Evolutionary conservation across 1,140 invertebrate species (phyloP).

Genomic region (Drosophila subobscura): DNA sequence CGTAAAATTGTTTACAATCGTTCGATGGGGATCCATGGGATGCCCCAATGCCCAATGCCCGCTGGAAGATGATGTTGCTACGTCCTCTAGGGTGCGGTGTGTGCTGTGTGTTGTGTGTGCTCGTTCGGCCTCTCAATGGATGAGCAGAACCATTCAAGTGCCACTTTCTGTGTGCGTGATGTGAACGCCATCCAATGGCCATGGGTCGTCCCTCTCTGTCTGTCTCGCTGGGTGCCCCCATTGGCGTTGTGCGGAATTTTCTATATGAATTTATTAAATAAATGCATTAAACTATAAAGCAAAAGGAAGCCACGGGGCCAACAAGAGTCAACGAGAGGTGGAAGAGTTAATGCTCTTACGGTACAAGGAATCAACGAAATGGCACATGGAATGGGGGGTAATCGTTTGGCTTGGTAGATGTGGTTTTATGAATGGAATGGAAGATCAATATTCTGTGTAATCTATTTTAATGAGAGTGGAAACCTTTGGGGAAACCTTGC

Average conservation of each 20-base stretch:
- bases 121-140: conserved; percentile 26
- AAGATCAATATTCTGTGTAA: too few species aligned
- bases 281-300: conserved; percentile 73
- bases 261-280: conserved; percentile 80
- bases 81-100: not conserved
- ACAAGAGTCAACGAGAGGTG: not conserved
- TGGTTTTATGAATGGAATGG: too few species aligned
- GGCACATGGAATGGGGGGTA: too few species aligned
- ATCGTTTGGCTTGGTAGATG: too few species aligned
- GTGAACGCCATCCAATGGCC: conserved; percentile 7
- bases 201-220: not conserved
- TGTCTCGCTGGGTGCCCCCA: not conserved
- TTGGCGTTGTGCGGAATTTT: conserved; percentile 54
- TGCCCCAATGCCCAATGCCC: too few species aligned
- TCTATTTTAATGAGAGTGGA: too few species aligned
- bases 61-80: not conserved
- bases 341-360: conserved; percentile 16
- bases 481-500: too few species aligned
- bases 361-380: not conserved
- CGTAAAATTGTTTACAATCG: conserved; percentile 80
- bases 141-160: conserved; percentile 59
- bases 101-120: conserved; percentile 6
- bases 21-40: conserved; percentile 3
- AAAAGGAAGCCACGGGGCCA: conserved; percentile 17
- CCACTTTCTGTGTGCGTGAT: conserved; percentile 73